Base-by-base conservation (phyloP, 2,797 vertebrate species). In the Rhyacichthys aspro region DNA sequence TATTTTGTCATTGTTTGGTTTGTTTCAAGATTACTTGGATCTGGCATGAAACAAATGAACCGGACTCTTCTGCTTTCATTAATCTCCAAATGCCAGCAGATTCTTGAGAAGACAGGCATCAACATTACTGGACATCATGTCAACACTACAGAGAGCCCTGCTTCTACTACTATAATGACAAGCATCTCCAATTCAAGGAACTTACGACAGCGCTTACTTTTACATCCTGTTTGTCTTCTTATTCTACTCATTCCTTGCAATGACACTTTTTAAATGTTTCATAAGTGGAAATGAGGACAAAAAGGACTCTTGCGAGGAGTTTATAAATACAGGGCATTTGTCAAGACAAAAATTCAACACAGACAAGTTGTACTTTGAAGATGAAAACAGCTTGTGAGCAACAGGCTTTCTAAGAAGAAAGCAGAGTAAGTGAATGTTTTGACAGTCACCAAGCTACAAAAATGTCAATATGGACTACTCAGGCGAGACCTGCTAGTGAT, bases 201-300 rank as follows among this genome's bases (percentile, higher is more conserved):
- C 92, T 67, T 94, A 95, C 70, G 94, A 96, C 91, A 96, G 94
- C 1, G 92, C 93, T 72, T 94, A 94, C 88, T 95, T 94, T 84
- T 97, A 95, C 84, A 88, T 93, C 83, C 86, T 95, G 67, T 94
- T 97, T 81, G 94, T 98, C 79, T 94, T 96, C 93, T 81, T 95
- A 61, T 95, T 98, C 92, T 96, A 95, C 83, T 93, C 93, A 77
- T 92, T 96, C 81, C 83, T 96, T 66, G 93, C 93, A 16, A 86
- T 93, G 76, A 88, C 93, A 63, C 93, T 98, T 83, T 94, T 97
- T 76, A 94, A 89, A 82, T 95, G 94, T 89, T 93, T 95, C 55
- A 52, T 83, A 23, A 50, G 81, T 76, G 88, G 92, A 62, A 88
- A 87, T 2, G 83, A 94, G 86, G 93, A 89, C 79, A 92, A 94